A percentile compares a stretch with the other conserved stretches of the same genome.
These are phyloP conservation scores for Ictalurus punctatus DNA, from an alignment of 2,113 vertebrate species.

Conservation along the genomic window DNA sequence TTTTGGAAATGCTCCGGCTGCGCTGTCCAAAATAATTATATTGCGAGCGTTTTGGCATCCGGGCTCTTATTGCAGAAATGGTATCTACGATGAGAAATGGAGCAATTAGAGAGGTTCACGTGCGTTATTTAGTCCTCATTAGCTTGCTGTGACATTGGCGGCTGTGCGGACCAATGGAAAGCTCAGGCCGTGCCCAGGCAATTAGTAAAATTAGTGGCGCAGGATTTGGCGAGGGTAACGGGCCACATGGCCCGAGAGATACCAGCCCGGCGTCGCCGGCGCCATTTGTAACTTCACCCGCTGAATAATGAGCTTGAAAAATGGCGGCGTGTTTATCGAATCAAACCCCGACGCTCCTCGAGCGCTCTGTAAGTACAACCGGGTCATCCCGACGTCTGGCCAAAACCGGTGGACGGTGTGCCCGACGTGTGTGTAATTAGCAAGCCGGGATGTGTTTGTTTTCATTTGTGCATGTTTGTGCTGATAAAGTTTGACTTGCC, in stretches of 20 bases:
- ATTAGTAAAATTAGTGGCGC: conserved; percentile 83
- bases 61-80: conserved; percentile 71
- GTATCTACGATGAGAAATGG: conserved; percentile 79
- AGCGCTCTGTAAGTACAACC: conserved; percentile 56
- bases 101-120: conserved; percentile 80
- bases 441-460: conserved; percentile 77
- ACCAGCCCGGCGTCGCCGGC: conserved; percentile 73
- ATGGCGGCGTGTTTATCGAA: conserved; percentile 67
- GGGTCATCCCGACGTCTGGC: conserved; percentile 50
- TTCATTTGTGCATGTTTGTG: conserved; percentile 77
- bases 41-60: conserved; percentile 67
- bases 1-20: conserved; percentile 46
- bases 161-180: conserved; percentile 75
- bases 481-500: conserved; percentile 81
- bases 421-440: conserved; percentile 75
- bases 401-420: conserved; percentile 61
- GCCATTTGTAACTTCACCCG: conserved; percentile 78
- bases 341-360: conserved; percentile 58
- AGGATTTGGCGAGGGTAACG: conserved; percentile 79
- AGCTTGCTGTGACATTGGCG: conserved; percentile 77
- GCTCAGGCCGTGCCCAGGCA: conserved; percentile 75
- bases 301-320: conserved; percentile 79
- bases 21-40: conserved; percentile 63
- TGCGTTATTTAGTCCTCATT: conserved; percentile 84
- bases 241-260: conserved; percentile 80